Conservation (phyloP, 2,888 invertebrate species). For the Sarcophaga caerulescens region DNA sequence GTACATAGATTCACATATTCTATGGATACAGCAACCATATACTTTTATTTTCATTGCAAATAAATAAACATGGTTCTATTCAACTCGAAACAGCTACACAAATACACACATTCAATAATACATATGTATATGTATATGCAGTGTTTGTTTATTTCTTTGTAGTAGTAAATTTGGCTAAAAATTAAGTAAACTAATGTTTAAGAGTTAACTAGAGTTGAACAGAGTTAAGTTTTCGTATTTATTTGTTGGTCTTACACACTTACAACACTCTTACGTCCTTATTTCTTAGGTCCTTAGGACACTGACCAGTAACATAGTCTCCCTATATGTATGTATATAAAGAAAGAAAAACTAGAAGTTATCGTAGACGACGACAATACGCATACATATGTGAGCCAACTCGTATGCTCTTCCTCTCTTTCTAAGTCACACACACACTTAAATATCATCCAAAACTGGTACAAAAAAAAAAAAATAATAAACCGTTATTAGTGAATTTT, state of each 20-base stretch:
- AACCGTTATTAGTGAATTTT: too few relatives aligned
- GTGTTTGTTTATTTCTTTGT: constrained; percentile 29
- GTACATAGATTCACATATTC: too few relatives aligned
- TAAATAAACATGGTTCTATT: neutral
- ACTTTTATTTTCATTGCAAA: neutral
- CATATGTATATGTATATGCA: neutral
- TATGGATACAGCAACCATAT: too few relatives aligned
- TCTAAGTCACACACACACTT: neutral
- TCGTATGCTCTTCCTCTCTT: neutral
- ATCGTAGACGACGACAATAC: neutral
- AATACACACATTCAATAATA: neutral
- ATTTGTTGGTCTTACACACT: constrained; percentile 36
- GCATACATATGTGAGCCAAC: neutral
- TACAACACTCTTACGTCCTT: constrained; percentile 39
- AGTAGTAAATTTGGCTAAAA: constrained; percentile 43
- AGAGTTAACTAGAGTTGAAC: constrained; percentile 59
- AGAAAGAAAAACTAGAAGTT: constrained; percentile 23
- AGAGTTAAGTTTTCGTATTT: constrained; percentile 43
- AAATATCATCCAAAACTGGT: neutral
- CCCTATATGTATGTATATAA: neutral
- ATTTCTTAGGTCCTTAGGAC: constrained; percentile 33
- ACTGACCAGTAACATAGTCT: constrained; percentile 32
- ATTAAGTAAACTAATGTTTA: constrained; percentile 58
- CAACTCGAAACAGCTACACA: neutral
- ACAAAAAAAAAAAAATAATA: too few relatives aligned